Evolutionary conservation across 2,113 vertebrate genomes (phyloP).

Genomic region (Rhizomys pruinosus): DNA sequence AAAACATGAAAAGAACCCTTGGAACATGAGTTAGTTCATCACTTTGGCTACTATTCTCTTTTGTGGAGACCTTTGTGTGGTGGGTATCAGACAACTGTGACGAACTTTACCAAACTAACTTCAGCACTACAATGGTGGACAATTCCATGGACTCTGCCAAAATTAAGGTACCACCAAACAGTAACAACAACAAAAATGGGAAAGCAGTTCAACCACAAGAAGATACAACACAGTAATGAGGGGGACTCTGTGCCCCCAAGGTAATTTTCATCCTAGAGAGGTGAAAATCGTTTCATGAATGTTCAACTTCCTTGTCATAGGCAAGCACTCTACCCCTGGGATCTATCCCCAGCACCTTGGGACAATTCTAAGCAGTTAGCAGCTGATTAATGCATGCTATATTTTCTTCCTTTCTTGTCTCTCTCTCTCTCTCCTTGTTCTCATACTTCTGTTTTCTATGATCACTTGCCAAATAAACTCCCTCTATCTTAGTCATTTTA

Average conservation of each 20-base stretch:
- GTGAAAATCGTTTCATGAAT: not conserved
- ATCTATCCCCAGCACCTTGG: not conserved
- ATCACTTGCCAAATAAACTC: conserved; percentile 1
- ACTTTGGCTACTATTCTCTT: not conserved
- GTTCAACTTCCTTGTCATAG: not conserved
- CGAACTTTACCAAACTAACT: not conserved
- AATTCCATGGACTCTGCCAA: not conserved
- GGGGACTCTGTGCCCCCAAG: no score
- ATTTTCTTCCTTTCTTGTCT: not conserved
- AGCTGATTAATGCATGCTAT: not conserved
- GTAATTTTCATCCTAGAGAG: not conserved
- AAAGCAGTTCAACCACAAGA: not conserved
- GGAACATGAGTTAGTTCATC: not conserved
- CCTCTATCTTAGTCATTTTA: not conserved
- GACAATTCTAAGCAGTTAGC: conserved; percentile 21
- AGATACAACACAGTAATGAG: not conserved
- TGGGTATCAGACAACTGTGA: not conserved
- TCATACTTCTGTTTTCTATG: conserved; percentile 6
- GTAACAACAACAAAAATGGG: not conserved
- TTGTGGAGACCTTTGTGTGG: not conserved
- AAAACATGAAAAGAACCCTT: not conserved
- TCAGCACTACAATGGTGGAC: not conserved
- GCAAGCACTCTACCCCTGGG: not conserved
- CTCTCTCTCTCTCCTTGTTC: not conserved
- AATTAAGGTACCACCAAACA: no score